A percentile compares a stretch with the other conserved stretches of the same genome.
These are phyloP conservation scores for Thalassophryne amazonica DNA, from an alignment of 2,797 vertebrate genomes.

Conservation along the genomic window DNA sequence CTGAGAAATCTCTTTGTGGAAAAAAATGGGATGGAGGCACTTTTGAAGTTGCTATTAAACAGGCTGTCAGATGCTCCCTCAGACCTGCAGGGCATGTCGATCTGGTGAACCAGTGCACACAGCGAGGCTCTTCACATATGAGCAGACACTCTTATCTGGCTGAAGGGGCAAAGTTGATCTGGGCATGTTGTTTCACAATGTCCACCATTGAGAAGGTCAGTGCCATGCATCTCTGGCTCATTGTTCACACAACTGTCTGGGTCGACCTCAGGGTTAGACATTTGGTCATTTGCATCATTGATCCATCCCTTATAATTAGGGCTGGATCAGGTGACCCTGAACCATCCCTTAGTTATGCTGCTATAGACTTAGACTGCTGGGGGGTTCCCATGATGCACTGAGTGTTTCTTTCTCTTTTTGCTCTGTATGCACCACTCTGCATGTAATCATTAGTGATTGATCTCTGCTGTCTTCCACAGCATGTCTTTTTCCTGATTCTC, in stretches of 20 bases:
- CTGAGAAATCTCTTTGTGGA: conserved; percentile 58
- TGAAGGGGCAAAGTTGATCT: conserved; percentile 58
- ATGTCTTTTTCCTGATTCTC: too few species aligned
- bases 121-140: conserved; percentile 67
- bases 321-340: too few species aligned
- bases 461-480: too few species aligned
- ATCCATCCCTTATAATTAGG: too few species aligned
- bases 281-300: too few species aligned
- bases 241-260: conserved; percentile 34
- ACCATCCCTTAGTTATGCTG: too few species aligned
- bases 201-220: conserved; percentile 58
- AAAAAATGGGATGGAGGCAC: conserved; percentile 24
- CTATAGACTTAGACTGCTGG: too few species aligned
- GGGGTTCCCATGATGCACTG: too few species aligned
- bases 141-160: conserved; percentile 65
- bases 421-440: too few species aligned
- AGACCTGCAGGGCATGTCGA: conserved; percentile 57
- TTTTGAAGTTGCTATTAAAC: conserved; percentile 72
- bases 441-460: too few species aligned
- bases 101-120: conserved; percentile 38
- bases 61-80: conserved; percentile 73
- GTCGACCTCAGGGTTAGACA: conserved; percentile 34
- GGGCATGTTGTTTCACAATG: conserved; percentile 38
- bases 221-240: conserved; percentile 27
- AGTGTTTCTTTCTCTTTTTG: too few species aligned